Conservation (phyloP, 2,113 vertebrate genomes). For the Protobothrops mucrosquamatus region DNA sequence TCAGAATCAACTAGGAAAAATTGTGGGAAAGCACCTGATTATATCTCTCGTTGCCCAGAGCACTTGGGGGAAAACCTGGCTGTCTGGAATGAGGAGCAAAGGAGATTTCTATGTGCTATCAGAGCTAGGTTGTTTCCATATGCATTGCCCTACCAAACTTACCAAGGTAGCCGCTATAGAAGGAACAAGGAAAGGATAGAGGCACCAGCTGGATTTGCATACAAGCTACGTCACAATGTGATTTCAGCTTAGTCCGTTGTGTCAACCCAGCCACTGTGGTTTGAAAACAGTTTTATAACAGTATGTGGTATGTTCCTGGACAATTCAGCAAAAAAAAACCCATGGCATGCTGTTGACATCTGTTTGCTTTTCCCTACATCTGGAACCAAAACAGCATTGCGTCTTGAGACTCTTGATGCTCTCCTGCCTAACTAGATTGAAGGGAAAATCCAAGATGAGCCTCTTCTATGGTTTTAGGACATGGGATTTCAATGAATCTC, state of each 20-base stretch:
- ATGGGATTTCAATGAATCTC: not conserved
- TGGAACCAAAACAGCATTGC: not conserved
- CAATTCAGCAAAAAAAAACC: not conserved
- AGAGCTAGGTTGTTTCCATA: not conserved
- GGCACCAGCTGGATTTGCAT: not conserved
- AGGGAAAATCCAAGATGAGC: not conserved
- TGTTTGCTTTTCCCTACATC: not conserved
- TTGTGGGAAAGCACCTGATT: not conserved
- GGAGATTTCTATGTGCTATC: not conserved
- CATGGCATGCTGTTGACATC: not conserved
- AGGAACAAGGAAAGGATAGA: not conserved
- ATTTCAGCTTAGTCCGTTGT: not conserved
- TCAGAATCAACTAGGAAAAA: conserved; percentile 82
- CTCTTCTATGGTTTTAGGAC: not conserved
- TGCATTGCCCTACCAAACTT: not conserved
- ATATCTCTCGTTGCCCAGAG: not conserved
- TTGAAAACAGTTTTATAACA: not conserved
- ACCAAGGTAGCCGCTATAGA: not conserved
- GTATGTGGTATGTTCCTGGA: not conserved
- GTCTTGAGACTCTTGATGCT: not conserved
- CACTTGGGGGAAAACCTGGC: not conserved
- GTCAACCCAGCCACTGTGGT: not conserved
- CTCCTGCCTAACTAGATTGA: not conserved
- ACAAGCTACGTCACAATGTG: not conserved
- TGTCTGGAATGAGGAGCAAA: not conserved